These are phyloP conservation scores for Chloroclysta siterata DNA, from an alignment of 2,888 invertebrate genomes.

Conservation along the genomic window DNA sequence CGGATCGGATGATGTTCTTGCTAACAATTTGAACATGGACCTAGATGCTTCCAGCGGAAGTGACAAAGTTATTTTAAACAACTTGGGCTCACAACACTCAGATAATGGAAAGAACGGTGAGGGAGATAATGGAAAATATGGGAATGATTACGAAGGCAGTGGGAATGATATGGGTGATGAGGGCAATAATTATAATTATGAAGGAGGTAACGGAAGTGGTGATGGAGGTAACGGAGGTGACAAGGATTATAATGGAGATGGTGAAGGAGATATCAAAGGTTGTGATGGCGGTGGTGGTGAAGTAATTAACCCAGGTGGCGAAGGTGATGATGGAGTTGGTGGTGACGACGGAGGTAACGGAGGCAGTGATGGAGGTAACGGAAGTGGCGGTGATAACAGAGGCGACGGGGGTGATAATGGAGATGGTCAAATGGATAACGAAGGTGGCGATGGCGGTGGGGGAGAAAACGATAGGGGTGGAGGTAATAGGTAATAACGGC, in stretches of 20 bases:
- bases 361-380: background rate
- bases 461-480: background rate
- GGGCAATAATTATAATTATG: too few relatives aligned
- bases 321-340: too few relatives aligned
- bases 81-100: background rate
- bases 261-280: background rate
- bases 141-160: background rate
- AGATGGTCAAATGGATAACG: background rate
- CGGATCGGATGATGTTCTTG: background rate
- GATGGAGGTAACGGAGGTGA: conserved; percentile 1
- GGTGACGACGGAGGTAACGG: background rate
- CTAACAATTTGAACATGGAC: conserved; percentile 1
- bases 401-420: background rate
- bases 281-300: background rate
- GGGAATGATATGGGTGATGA: background rate
- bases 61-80: background rate
- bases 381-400: background rate
- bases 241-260: background rate
- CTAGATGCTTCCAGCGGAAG: background rate
- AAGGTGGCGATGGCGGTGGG: background rate
- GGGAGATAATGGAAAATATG: background rate
- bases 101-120: background rate
- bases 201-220: background rate
- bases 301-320: background rate
- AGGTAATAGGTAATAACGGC: too few relatives aligned